Evolutionary conservation across 2,888 invertebrate genomes (phyloP).

Genomic region (Cepaea hortensis): DNA sequence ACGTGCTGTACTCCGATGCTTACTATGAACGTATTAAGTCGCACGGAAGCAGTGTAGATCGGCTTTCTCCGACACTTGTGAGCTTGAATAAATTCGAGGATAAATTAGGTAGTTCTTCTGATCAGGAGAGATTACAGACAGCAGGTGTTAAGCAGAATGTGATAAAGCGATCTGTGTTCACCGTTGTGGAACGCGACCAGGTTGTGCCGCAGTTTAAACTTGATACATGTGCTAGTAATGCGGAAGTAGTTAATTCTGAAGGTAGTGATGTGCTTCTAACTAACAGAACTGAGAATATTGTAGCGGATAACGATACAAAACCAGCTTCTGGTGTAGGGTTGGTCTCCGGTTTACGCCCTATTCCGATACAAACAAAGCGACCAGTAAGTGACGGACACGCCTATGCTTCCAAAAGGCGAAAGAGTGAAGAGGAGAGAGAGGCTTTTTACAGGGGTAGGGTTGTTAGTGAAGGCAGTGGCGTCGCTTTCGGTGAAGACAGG

Average conservation of each 20-base stretch:
- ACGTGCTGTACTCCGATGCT: conserved; percentile 8
- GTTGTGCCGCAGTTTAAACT: background rate
- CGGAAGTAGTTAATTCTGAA: conserved; percentile 20
- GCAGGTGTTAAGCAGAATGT: conserved; percentile 10
- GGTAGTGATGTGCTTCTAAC: conserved; percentile 43
- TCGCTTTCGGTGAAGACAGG: conserved; percentile 19
- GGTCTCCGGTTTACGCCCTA: conserved; percentile 1
- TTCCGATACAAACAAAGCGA: conserved; percentile 10
- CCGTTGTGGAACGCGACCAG: background rate
- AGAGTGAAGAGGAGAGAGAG: conserved; percentile 24
- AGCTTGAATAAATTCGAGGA: background rate
- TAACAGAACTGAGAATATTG: conserved; percentile 14
- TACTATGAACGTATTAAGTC: conserved; percentile 22
- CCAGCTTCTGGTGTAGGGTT: background rate
- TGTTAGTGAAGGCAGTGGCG: conserved; percentile 42
- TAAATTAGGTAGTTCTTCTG: background rate
- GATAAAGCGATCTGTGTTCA: background rate
- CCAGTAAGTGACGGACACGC: conserved; percentile 39
- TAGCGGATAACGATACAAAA: background rate
- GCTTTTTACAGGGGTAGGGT: conserved; percentile 33
- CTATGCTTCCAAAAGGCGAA: conserved; percentile 17
- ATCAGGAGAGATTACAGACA: background rate
- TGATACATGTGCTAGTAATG: background rate
- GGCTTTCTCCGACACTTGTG: background rate
- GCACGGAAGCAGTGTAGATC: conserved; percentile 41